Evolutionary conservation across 2,797 vertebrate genomes (phyloP).

Genomic region (Phoxinus dragarum): DNA sequence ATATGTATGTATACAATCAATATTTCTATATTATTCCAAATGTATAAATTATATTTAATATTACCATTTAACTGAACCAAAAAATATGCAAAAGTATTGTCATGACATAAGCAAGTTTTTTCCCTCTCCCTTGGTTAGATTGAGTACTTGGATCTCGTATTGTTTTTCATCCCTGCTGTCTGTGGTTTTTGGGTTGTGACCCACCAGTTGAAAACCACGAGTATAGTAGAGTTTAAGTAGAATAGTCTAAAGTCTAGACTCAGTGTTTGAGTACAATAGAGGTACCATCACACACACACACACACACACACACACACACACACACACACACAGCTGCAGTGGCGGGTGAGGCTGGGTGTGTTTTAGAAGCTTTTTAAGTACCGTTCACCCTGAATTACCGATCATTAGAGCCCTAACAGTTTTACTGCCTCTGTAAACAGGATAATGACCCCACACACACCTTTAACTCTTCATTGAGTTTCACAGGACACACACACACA

Average conservation of each 20-base stretch:
- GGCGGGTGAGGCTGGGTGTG: constrained; percentile 69
- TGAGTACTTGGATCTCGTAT: not conserved
- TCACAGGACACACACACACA: constrained; percentile 45
- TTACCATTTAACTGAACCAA: not conserved
- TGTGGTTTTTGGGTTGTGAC: not conserved
- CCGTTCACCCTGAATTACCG: constrained; percentile 89
- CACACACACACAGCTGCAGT: constrained; percentile 34
- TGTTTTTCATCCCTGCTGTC: not conserved
- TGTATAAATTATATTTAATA: not conserved
- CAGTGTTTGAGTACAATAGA: constrained; percentile 6
- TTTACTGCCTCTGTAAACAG: constrained; percentile 93
- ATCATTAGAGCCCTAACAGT: constrained; percentile 93
- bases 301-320: constrained; percentile 19
- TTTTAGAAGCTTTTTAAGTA: constrained; percentile 88
- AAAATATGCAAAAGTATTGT: not conserved
- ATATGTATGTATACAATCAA: not conserved
- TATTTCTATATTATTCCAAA: not conserved
- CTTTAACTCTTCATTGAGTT: constrained; percentile 43
- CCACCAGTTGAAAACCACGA: not conserved
- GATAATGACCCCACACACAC: constrained; percentile 82
- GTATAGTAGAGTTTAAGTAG: not conserved
- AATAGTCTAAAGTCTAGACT: constrained; percentile 32
- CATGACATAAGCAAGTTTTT: not conserved
- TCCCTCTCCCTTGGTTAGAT: not conserved
- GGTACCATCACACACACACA: constrained; percentile 1